phyloP scores from a whole-genome alignment of 2,113 vertebrate genomes.

The Mesembrinibis cayennensis region DNA sequence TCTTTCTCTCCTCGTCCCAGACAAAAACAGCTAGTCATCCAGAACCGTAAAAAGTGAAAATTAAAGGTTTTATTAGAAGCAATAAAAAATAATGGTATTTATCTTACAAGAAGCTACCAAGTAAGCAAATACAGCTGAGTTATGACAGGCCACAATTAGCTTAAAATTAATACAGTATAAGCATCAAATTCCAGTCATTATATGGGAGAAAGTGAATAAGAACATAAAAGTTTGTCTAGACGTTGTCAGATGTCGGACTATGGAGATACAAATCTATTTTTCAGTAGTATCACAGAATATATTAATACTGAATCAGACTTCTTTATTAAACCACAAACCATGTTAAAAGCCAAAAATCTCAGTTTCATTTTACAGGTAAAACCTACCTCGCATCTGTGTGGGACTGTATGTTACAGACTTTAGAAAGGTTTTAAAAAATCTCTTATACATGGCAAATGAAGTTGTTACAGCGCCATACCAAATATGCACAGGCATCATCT shows the following conservation, averaged over 20 bases:
- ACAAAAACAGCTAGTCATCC: background rate
- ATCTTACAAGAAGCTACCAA: background rate
- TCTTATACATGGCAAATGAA: background rate
- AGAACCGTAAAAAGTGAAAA: background rate
- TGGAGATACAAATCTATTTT: background rate
- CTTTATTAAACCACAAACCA: background rate
- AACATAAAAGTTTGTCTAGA: slow-evolving; percentile 15
- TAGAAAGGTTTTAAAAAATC: background rate
- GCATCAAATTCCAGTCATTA: background rate
- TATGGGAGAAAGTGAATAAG: background rate
- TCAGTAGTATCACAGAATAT: background rate
- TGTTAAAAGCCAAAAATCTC: background rate
- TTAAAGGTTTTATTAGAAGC: background rate
- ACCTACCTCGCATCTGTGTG: background rate
- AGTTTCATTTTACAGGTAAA: background rate
- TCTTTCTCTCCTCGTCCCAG: background rate
- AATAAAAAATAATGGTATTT: background rate
- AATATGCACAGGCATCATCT: background rate
- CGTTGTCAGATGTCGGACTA: background rate
- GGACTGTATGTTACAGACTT: background rate
- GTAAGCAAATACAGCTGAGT: background rate
- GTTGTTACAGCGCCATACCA: background rate
- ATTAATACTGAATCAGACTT: background rate
- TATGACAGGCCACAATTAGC: background rate
- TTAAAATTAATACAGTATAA: background rate